Evolutionary conservation across 2,113 vertebrate species (phyloP).

Genomic region (Macrotus californicus): DNA sequence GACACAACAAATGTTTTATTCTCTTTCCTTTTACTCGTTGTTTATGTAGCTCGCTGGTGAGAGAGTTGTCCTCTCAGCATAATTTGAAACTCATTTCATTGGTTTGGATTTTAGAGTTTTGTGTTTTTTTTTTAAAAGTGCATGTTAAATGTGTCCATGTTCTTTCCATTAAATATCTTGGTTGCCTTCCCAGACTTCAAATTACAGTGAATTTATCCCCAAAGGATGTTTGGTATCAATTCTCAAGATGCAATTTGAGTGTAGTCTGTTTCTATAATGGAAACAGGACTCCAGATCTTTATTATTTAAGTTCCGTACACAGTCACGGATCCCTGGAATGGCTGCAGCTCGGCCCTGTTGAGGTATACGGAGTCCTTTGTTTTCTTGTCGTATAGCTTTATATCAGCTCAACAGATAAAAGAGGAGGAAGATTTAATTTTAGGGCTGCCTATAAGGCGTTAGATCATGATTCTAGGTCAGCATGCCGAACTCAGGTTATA

Average conservation of each 20-base stretch:
- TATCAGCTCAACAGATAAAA: not conserved
- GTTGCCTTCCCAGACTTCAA: constrained; percentile 70
- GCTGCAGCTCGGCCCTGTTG: not conserved
- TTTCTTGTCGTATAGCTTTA: constrained; percentile 45
- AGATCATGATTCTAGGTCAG: not conserved
- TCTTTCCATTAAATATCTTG: constrained; percentile 66
- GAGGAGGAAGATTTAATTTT: not conserved
- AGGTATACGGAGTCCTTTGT: not conserved
- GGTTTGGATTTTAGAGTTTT: constrained; percentile 13
- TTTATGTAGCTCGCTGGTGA: not conserved
- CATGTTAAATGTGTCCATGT: constrained; percentile 47
- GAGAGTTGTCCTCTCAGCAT: not conserved
- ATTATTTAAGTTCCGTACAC: constrained; percentile 41
- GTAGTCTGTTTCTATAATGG: constrained; percentile 31
- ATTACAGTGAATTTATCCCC: constrained; percentile 63
- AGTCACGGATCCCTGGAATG: not conserved
- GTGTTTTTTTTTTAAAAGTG: constrained; percentile 49
- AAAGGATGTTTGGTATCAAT: constrained; percentile 63
- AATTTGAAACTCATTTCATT: not conserved
- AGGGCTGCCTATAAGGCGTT: not conserved
- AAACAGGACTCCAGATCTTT: constrained; percentile 41
- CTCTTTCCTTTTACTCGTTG: not conserved
- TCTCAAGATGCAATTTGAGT: constrained; percentile 53
- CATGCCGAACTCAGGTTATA: not conserved
- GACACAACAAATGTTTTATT: not conserved